Conservation (phyloP, 2,888 invertebrate species). For the Ligdia adustata region DNA sequence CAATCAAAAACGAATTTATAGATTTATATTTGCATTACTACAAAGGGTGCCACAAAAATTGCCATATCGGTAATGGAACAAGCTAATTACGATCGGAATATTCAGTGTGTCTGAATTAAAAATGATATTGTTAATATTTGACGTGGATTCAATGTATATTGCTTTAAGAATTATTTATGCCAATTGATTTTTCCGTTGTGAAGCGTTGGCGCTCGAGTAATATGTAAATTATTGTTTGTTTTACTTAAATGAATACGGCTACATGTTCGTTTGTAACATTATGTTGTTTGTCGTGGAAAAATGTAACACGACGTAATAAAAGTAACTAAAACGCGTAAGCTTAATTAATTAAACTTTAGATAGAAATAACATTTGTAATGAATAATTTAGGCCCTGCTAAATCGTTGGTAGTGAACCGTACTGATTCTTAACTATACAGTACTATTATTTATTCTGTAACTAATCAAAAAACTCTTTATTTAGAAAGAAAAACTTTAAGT, state of each 20-base stretch:
- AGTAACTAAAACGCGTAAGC: no score
- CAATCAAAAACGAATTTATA: conserved; percentile 67
- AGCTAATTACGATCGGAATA: conserved; percentile 68
- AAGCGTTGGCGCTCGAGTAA: conserved; percentile 70
- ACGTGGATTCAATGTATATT: conserved; percentile 56
- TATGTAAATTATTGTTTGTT: conserved; percentile 58
- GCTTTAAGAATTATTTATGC: conserved; percentile 71
- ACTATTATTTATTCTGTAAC: no score
- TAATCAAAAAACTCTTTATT: no score
- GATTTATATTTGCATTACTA: conserved; percentile 51
- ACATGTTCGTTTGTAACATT: conserved; percentile 14
- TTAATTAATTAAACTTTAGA: no score
- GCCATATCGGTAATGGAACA: conserved; percentile 55
- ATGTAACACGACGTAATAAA: no score
- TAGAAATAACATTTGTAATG: no score
- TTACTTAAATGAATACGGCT: conserved; percentile 31
- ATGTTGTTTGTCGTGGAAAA: conserved; percentile 2
- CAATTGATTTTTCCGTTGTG: conserved; percentile 62
- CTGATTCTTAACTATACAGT: no score
- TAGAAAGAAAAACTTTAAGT: no score
- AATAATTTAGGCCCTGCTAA: no score
- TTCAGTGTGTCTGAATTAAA: conserved; percentile 51
- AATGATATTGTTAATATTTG: conserved; percentile 55
- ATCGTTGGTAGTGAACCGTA: no score
- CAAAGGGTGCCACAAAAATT: conserved; percentile 54